phyloP scores from a whole-genome alignment of 2,797 vertebrate species.

The Onychomys arenicola region DNA sequence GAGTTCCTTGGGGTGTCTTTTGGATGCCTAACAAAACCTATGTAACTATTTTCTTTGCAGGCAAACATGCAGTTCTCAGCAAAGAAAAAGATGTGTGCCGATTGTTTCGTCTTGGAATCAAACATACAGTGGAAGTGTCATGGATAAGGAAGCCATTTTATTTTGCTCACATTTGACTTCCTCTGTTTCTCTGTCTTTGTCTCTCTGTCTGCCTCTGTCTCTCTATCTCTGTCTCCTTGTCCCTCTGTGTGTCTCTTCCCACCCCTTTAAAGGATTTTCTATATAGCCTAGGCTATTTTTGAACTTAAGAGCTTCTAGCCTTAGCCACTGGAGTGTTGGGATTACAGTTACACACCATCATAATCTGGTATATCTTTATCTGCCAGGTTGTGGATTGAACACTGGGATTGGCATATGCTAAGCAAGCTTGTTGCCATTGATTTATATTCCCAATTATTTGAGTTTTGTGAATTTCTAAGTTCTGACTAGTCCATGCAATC shows the following conservation, averaged over 20 bases:
- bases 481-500: background rate
- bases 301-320: too few species aligned
- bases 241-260: background rate
- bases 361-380: too few species aligned
- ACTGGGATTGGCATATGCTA: too few species aligned
- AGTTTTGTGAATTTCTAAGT: background rate
- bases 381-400: background rate
- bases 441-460: background rate
- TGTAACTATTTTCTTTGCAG: background rate
- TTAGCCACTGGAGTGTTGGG: background rate
- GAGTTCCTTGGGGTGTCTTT: background rate
- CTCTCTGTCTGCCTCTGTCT: background rate
- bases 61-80: fast-evolving
- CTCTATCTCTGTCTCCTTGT: background rate
- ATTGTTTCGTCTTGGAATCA: background rate
- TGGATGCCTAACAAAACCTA: background rate
- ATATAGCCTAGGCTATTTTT: background rate
- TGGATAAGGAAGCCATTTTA: background rate
- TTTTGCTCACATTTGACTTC: background rate
- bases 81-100: background rate
- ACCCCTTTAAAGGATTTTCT: background rate
- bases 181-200: background rate
- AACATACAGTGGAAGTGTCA: background rate
- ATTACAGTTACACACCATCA: fast-evolving
- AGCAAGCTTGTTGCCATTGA: background rate